Evolutionary conservation across 2,888 invertebrate species (phyloP).

Genomic region (Cataglyphis rosenhaueri): DNA sequence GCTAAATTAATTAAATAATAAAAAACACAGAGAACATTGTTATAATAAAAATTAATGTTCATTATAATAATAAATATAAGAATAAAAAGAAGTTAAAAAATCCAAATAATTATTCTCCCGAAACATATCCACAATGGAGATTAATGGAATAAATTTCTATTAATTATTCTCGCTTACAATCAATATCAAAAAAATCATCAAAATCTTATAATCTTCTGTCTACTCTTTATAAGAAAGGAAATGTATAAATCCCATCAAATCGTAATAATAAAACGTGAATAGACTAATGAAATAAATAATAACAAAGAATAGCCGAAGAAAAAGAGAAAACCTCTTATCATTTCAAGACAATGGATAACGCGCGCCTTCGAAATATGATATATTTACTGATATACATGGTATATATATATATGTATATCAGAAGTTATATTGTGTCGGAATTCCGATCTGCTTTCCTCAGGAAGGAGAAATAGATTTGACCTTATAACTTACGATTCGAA

Average conservation of each 20-base stretch:
- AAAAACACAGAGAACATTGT: not conserved
- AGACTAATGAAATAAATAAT: not conserved
- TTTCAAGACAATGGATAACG: slow-evolving; percentile 30
- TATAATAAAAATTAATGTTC: not conserved
- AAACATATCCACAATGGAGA: not conserved
- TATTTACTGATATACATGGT: not conserved
- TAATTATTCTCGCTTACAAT: not conserved
- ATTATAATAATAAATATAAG: not conserved
- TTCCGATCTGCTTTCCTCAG: slow-evolving; percentile 23
- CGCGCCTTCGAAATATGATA: slow-evolving; percentile 12
- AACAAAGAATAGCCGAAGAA: no score
- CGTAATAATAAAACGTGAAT: not conserved
- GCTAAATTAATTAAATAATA: not conserved
- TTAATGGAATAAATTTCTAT: not conserved
- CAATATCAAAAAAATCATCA: not conserved
- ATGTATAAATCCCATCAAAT: slow-evolving; percentile 8
- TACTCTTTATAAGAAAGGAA: not conserved
- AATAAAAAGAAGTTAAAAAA: not conserved
- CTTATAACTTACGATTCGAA: slow-evolving; percentile 56
- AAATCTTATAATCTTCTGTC: slow-evolving; percentile 1
- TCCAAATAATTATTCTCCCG: not conserved
- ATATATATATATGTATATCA: slow-evolving; percentile 23
- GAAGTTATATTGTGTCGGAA: slow-evolving; percentile 10
- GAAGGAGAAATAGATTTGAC: slow-evolving; percentile 45
- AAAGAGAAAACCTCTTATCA: slow-evolving; percentile 18